Percentiles rank a stretch among this genome's conserved stretches.
Evolutionary conservation across 2,888 invertebrate genomes (phyloP).

Genomic region (Oxytorus armatus): DNA sequence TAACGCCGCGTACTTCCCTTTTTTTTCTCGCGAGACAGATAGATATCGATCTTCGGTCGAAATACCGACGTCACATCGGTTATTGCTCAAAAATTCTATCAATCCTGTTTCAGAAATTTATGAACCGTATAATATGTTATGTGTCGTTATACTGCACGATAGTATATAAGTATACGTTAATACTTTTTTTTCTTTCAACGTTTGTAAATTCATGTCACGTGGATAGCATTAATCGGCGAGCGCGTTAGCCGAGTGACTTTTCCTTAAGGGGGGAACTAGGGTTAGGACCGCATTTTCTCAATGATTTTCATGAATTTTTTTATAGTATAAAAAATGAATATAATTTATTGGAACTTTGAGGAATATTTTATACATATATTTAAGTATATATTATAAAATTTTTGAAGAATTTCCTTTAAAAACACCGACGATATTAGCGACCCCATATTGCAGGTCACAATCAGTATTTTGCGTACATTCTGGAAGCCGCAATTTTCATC

Average conservation of each 20-base stretch:
- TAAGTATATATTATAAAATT: no score
- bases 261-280: no score
- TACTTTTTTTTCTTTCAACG: constrained; percentile 34
- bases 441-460: no score
- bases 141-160: constrained; percentile 10
- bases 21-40: constrained; percentile 1
- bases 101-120: constrained; percentile 40
- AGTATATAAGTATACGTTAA: constrained; percentile 37
- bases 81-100: constrained; percentile 55
- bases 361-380: no score
- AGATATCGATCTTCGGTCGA: constrained; percentile 56
- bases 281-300: no score
- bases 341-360: no score
- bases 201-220: constrained; percentile 38
- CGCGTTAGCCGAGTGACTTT: constrained; percentile 28
- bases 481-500: no score
- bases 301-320: no score
- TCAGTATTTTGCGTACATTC: no score
- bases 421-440: no score
- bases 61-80: constrained; percentile 16
- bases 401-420: no score
- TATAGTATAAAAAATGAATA: no score
- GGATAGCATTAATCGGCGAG: constrained; percentile 44
- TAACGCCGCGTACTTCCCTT: constrained; percentile 17
- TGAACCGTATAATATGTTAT: constrained; percentile 32